Conservation (phyloP, 2,797 vertebrate genomes). For the Acanthurus tractus region DNA sequence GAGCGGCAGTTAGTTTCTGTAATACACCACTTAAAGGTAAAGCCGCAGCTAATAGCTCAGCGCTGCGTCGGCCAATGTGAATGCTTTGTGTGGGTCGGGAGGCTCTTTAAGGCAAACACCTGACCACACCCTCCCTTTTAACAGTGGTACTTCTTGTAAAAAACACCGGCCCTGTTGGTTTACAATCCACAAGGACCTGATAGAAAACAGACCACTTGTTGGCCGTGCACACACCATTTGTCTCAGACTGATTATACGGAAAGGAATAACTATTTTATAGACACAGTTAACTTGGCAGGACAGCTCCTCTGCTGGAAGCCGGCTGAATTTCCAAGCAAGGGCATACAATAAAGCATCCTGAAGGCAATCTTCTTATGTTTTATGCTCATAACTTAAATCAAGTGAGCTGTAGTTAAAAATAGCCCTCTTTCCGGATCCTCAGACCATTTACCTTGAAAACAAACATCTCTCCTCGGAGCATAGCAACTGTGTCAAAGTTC, state of each 20-base stretch:
- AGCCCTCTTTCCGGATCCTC: fast-evolving
- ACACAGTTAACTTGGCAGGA: constrained; percentile 39
- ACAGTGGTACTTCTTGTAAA: constrained; percentile 67
- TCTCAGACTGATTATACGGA: constrained; percentile 50
- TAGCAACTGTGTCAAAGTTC: constrained; percentile 93
- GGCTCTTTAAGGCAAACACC: constrained; percentile 77
- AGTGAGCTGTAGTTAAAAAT: not conserved
- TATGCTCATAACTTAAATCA: not conserved
- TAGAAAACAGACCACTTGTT: constrained; percentile 71
- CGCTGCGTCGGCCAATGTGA: constrained; percentile 45
- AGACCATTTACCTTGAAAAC: constrained; percentile 92
- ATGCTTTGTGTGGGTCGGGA: constrained; percentile 58
- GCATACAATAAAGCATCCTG: constrained; percentile 19
- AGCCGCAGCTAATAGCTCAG: constrained; percentile 28
- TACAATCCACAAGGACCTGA: constrained; percentile 71
- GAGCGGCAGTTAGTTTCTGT: not conserved
- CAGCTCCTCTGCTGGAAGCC: constrained; percentile 30
- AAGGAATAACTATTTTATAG: constrained; percentile 47
- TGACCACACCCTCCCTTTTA: constrained; percentile 66
- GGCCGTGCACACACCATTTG: constrained; percentile 53
- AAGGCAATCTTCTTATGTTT: not conserved
- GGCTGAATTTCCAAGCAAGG: constrained; percentile 39
- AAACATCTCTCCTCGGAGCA: constrained; percentile 98
- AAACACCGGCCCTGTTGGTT: constrained; percentile 69
- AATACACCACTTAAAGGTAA: constrained; percentile 14